Conservation (phyloP, 2,797 vertebrate species). For the Sebastes steindachneri region DNA sequence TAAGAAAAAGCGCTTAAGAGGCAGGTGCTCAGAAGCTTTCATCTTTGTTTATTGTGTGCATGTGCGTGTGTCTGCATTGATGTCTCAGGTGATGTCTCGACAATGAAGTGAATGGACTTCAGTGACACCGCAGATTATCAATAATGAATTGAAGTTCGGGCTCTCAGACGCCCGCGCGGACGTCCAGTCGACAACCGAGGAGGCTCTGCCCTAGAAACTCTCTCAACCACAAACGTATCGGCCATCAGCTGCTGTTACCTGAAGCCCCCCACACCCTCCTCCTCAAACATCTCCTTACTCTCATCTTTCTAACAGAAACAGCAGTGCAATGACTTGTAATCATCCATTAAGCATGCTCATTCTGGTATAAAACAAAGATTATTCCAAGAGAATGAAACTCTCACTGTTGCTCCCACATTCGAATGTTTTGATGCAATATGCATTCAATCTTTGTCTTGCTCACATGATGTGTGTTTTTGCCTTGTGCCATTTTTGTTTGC, state of each 20-base stretch:
- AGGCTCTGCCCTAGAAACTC: slow-evolving; percentile 67
- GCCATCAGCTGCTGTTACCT: slow-evolving; percentile 61
- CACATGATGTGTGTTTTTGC: neutral
- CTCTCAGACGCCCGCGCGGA: slow-evolving; percentile 39
- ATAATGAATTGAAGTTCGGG: slow-evolving; percentile 71
- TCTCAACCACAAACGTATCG: slow-evolving; percentile 66
- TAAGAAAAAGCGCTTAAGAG: slow-evolving; percentile 62
- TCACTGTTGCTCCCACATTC: neutral
- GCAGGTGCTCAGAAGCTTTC: slow-evolving; percentile 52
- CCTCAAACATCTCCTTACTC: neutral
- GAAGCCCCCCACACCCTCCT: neutral
- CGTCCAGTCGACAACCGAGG: slow-evolving; percentile 48
- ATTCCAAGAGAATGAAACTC: slow-evolving; percentile 18
- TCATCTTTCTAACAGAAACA: slow-evolving; percentile 12
- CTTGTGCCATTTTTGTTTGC: neutral
- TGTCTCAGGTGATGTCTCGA: slow-evolving; percentile 69
- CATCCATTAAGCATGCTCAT: slow-evolving; percentile 47
- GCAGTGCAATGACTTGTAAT: slow-evolving; percentile 16
- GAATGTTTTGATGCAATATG: slow-evolving; percentile 28
- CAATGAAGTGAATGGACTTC: slow-evolving; percentile 67
- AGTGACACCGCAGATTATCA: slow-evolving; percentile 66
- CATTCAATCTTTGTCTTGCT: slow-evolving; percentile 21
- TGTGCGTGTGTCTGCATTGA: slow-evolving; percentile 8
- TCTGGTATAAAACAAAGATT: slow-evolving; percentile 11
- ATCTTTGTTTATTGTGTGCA: slow-evolving; percentile 54